Base-by-base conservation (phyloP, 30 jellyfish, hydroid and myxozoan species). In the Cassiopea andromeda region DNA sequence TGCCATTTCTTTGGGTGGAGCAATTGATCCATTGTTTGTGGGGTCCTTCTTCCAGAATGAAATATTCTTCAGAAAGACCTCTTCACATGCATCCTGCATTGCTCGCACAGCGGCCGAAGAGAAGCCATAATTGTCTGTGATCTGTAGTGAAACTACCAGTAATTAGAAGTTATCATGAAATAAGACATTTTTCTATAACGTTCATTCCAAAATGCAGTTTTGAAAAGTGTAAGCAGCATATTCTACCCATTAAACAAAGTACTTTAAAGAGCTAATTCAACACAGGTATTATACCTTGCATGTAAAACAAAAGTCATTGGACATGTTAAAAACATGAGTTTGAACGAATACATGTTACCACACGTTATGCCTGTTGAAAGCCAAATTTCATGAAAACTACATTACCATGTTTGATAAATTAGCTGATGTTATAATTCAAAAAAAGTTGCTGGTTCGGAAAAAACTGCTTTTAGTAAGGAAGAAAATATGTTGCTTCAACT, bases 1-100 rank as follows among this genome's bases (percentile, higher is more conserved):
- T 47, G 78, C 97, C 80, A 90, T 60, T 46, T 72, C 97, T 2
- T 67, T 69, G 1, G 97, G 81, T 44, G 97, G 97, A 2, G 16
- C 74, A 8, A 82, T 17, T 13, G 90, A 12, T 59, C 97, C 97
- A 70, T 77, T 90, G 43, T 61, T 49, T 19, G 86, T 1, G 43
- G 86, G 61, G 82, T 90, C 89, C 15, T 49, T 58, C 48, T 76
- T 90, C 97, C 97, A 90, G 47, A 72, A 81, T 19, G 85, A 61
- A 2, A 50, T 58, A 19, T 83, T 82, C 69, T 75, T 90, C 69
- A 83, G 38, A 61, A 69, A 27, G 38, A 27, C 38, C 38, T 27
- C 38, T 27, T 27, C 38, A 27, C 38, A 27, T 27, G 38, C 38
- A 43, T 70, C 89, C 54, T 77, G 89, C 97, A 90, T 81, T 61